phyloP scores from a whole-genome alignment of 2,888 invertebrate species.

The Hypercompe scribonia region DNA sequence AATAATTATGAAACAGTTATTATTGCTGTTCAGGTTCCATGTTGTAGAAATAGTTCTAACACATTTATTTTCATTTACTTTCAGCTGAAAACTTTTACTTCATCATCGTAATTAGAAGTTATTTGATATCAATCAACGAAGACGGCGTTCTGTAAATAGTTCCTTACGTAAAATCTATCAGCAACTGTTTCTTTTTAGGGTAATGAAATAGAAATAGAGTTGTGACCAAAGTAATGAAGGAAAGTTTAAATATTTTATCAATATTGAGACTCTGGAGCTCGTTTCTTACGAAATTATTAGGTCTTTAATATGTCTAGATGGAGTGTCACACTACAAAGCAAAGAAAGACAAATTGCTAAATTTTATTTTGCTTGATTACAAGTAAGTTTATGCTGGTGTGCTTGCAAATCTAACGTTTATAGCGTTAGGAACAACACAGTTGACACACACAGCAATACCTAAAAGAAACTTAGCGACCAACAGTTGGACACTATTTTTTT shows the following conservation, averaged over 20 bases:
- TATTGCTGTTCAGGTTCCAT: too few species aligned
- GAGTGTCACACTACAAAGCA: neutral
- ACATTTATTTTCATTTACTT: slow-evolving; percentile 38
- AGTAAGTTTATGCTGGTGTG: neutral
- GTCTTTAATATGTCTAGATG: neutral
- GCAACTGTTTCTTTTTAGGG: neutral
- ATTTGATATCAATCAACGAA: slow-evolving; percentile 80
- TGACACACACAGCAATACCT: neutral
- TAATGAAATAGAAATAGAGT: slow-evolving; percentile 1
- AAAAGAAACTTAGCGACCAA: neutral
- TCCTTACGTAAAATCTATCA: slow-evolving; percentile 8
- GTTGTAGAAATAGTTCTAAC: neutral
- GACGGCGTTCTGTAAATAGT: slow-evolving; percentile 76
- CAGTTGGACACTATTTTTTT: neutral
- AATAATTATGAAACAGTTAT: too few species aligned
- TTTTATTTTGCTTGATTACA: too few species aligned
- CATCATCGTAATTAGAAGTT: slow-evolving; percentile 80
- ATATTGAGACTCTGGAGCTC: neutral
- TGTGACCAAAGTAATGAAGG: neutral
- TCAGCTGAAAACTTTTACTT: slow-evolving; percentile 81
- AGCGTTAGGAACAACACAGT: neutral
- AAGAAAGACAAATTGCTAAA: neutral
- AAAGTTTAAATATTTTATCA: neutral
- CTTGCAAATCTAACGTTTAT: neutral
- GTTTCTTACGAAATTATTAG: neutral